Base-by-base conservation (phyloP, 1,140 invertebrate species). In the Oscheius sp. region DNA sequence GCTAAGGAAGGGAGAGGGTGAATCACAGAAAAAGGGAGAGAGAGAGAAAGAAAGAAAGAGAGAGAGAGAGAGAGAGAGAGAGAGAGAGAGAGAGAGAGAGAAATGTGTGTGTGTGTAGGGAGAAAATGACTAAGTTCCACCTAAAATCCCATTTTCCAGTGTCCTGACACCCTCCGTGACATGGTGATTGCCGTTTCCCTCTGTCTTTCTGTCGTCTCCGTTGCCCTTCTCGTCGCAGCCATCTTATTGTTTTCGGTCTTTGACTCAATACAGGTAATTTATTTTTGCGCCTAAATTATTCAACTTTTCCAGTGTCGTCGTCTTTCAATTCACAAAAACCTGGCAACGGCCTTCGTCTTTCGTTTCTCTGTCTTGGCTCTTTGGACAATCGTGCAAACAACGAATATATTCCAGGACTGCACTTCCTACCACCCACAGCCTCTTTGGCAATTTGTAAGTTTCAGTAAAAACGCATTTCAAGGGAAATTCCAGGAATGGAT, bases 241-340 rank as follows among this genome's bases (percentile, higher is more conserved):
- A 74, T 83, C 15, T 36, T 83, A 3, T 80, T 83, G 28, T 83
- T 84, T 49, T 83, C 79, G 28, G 63, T 78, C 23, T 83, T 84
- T 49, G 81, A 83, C 45, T 82, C 82, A 20, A 77, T 83, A 29
- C 82, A 83, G 70, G 69, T 71, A 59, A 49, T 3, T 46, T 45
- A 34, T 63, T 31, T 15, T 15, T 13, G 29, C 15, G 15, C 55
- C 13, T 13, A 15, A 23, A 0, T 38, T 36, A 38, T 36, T 34
- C 38, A 69, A 31, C 13, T 28, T 18, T 71, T 71, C 2, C n/a
- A 71, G 69, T 71, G 69, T 34, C 77, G 82, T 18, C 76, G 82
- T n/a, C 62, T 83, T 20, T 84, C 86, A 2, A 87, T 87, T 42
- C 87, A 87, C 80, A 87, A 87, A 72, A 85, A 87, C 72, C 80